Conservation (phyloP, 2,797 vertebrate species). For the Salmo trutta region DNA sequence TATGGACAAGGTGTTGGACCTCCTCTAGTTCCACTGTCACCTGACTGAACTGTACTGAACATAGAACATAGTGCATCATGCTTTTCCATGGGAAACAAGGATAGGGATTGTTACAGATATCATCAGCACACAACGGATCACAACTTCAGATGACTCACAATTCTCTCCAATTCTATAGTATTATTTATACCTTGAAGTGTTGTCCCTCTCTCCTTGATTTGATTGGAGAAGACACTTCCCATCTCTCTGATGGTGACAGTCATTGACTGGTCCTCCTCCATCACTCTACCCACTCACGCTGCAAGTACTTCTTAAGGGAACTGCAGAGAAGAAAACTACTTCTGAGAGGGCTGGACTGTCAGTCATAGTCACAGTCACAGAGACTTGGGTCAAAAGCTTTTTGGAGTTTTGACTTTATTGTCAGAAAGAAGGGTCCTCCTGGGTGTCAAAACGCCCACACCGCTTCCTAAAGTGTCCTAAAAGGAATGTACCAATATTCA, state of each 20-base stretch:
- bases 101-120: background rate
- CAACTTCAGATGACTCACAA: no score
- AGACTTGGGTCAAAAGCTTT: background rate
- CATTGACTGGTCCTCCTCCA: background rate
- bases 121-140: no score
- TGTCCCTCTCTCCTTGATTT: background rate
- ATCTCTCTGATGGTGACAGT: background rate
- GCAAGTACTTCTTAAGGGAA: background rate
- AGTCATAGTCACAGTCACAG: background rate
- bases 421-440: background rate
- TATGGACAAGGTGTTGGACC: no score
- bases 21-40: background rate
- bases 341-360: background rate
- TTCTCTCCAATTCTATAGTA: no score
- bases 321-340: background rate
- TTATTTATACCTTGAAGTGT: background rate
- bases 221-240: background rate
- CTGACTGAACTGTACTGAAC: constrained; percentile 5
- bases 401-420: background rate
- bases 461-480: background rate
- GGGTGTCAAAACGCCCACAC: background rate
- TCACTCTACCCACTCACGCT: background rate
- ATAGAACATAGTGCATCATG: background rate
- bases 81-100: background rate
- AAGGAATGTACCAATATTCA: no score